Percentiles rank a stretch among this genome's conserved stretches.
Evolutionary conservation across 2,113 vertebrate genomes (phyloP).

Genomic region (Camelus bactrianus): DNA sequence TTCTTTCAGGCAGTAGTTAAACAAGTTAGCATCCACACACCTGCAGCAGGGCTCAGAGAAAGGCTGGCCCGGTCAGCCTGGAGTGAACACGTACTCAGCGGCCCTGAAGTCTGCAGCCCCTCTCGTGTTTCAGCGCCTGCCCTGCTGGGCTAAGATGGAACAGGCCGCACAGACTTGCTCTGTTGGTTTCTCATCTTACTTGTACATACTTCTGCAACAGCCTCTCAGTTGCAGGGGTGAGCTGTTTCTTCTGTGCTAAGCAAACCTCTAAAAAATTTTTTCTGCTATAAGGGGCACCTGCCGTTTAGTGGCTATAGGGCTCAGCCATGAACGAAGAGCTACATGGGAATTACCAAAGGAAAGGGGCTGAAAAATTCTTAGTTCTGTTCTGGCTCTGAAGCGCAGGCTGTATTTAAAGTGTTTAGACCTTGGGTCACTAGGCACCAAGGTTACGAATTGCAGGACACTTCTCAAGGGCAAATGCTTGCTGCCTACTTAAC

Average conservation of each 20-base stretch:
- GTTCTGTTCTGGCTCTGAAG: background rate
- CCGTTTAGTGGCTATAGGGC: background rate
- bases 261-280: background rate
- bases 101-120: background rate
- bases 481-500: background rate
- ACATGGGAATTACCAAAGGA: constrained; percentile 9
- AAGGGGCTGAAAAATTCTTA: background rate
- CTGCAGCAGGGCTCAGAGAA: background rate
- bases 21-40: background rate
- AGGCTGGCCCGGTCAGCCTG: background rate
- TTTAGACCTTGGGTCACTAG: background rate
- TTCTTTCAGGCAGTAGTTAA: background rate
- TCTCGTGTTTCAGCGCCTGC: background rate
- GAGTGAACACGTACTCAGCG: background rate
- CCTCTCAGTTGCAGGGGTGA: background rate
- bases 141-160: background rate
- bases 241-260: background rate
- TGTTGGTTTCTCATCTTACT: background rate
- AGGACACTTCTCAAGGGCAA: background rate
- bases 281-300: background rate
- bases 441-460: background rate
- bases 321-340: background rate
- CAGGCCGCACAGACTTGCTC: background rate
- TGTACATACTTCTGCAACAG: background rate
- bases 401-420: background rate